Percentiles rank a stretch among this genome's conserved stretches.
Evolutionary conservation across 2,888 invertebrate species (phyloP).

Genomic region (Pomacea canaliculata): DNA sequence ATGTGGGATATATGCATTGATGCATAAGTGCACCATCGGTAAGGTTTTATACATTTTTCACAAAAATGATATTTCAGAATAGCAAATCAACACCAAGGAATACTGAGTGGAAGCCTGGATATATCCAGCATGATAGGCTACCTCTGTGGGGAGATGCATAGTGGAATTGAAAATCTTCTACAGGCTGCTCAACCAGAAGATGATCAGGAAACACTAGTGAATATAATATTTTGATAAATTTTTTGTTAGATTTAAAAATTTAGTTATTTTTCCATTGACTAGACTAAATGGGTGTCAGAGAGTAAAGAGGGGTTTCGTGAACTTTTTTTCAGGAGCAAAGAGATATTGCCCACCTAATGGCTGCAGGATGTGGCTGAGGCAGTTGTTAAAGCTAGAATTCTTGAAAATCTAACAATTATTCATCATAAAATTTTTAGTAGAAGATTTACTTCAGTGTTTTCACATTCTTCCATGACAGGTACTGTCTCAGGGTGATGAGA

Average conservation of each 20-base stretch:
- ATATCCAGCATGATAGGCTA: conserved; percentile 51
- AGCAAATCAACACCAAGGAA: conserved; percentile 46
- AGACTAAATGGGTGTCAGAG: too few relatives aligned
- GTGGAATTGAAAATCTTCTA: conserved; percentile 53
- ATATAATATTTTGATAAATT: background rate
- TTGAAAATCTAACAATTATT: too few relatives aligned
- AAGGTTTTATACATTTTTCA: too few relatives aligned
- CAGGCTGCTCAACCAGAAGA: conserved; percentile 45
- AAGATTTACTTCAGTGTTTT: background rate
- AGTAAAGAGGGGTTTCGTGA: too few relatives aligned
- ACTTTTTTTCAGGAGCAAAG: too few relatives aligned
- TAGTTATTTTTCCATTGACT: background rate
- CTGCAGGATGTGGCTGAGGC: too few relatives aligned
- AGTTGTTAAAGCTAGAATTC: too few relatives aligned
- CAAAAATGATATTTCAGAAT: conserved; percentile 31
- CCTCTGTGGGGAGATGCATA: conserved; percentile 52
- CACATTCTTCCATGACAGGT: conserved; percentile 28
- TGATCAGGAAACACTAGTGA: conserved; percentile 23
- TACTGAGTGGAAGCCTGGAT: conserved; percentile 47
- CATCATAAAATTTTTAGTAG: too few relatives aligned
- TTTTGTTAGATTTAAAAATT: background rate
- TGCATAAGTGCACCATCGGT: too few relatives aligned
- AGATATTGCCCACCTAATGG: too few relatives aligned
- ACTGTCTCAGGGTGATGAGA: conserved; percentile 55
- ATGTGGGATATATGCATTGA: too few relatives aligned